Percentiles rank a stretch among this genome's conserved stretches.
Conservation (phyloP, 2,888 invertebrate species). For the Callyntrura sp. region DNA sequence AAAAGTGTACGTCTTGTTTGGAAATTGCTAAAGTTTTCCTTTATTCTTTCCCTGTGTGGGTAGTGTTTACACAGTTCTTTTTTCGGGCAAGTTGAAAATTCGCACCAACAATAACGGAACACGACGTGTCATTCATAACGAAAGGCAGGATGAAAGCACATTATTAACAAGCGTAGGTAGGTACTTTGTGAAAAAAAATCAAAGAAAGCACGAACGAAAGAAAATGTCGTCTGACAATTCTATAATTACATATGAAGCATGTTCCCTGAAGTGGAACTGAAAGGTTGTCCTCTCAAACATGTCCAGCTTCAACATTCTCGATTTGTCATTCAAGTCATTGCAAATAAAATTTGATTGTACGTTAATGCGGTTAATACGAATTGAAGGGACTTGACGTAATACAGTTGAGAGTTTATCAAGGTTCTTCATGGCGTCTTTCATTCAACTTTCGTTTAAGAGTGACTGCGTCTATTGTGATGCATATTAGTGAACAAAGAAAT, state of each 20-base stretch:
- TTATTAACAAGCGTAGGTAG: conserved; percentile 29
- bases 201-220: background rate
- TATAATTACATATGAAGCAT: background rate
- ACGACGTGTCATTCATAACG: conserved; percentile 10
- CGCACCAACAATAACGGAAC: background rate
- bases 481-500: background rate
- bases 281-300: background rate
- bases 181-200: too few relatives aligned
- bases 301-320: background rate
- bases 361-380: conserved; percentile 45
- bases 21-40: background rate
- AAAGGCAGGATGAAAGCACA: background rate
- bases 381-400: conserved; percentile 11
- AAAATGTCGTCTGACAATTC: background rate
- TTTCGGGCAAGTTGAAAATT: background rate
- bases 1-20: background rate
- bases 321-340: conserved; percentile 22
- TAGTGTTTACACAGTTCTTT: background rate
- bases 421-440: conserved; percentile 4
- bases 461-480: conserved; percentile 8
- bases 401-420: conserved; percentile 16
- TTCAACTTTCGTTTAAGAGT: background rate
- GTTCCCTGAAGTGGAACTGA: background rate
- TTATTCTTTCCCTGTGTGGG: background rate
- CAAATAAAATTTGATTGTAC: conserved; percentile 27